Evolutionary conservation across 2,797 vertebrate genomes (phyloP).

Genomic region (Psittacula echo): DNA sequence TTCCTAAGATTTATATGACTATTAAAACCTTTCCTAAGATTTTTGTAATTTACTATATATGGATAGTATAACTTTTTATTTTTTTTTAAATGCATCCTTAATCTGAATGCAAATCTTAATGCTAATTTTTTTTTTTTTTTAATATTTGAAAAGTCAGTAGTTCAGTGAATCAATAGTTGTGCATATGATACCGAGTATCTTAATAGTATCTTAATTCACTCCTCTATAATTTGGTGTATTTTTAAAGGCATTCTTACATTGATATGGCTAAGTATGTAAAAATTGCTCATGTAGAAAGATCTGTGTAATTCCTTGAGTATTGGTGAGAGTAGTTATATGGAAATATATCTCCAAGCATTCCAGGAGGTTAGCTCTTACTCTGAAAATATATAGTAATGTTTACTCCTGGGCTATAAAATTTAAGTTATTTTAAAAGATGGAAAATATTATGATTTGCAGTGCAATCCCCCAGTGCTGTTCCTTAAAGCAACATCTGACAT

Average conservation of each 20-base stretch:
- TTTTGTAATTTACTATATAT: neutral
- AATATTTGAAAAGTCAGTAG: neutral
- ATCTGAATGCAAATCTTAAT: neutral
- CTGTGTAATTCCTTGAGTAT: neutral
- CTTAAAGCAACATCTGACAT: neutral
- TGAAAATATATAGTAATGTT: neutral
- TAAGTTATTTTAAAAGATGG: neutral
- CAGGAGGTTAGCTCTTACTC: neutral
- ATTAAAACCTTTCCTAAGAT: neutral
- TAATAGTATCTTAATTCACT: neutral
- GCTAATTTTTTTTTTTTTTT: neutral
- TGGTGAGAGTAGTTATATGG: neutral
- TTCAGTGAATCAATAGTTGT: neutral
- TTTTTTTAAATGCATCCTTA: neutral
- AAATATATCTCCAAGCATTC: neutral
- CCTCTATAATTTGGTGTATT: fast-evolving
- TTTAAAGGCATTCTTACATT: neutral
- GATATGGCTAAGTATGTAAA: neutral
- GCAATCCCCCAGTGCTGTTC: neutral
- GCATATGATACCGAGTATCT: neutral
- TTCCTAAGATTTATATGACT: neutral
- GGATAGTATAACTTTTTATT: neutral
- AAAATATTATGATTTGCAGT: neutral
- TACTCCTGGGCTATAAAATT: neutral
- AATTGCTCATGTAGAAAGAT: neutral